Base-by-base conservation (phyloP, 2,888 invertebrate species). In the Iselma pallidipennis region DNA sequence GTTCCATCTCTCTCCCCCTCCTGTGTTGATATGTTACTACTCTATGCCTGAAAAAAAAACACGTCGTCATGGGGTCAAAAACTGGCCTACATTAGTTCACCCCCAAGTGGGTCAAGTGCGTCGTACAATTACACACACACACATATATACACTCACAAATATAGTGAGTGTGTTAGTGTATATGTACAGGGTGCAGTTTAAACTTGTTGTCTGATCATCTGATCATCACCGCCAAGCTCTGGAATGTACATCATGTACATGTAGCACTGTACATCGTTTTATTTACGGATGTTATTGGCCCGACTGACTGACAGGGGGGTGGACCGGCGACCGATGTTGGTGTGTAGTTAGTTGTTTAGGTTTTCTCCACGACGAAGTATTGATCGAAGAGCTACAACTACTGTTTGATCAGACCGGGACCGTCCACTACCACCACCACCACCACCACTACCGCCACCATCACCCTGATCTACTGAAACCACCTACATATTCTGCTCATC, bases 401-500 rank as follows among this genome's bases (percentile, higher is more conserved):
- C 69, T 74, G 73, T 74, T 73, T 73, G 74, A 76, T 73, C 73
- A 73, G 75, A 67, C 72, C 74, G 72, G 73, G 73, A 63, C 66
- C 73, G 68, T 63, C 67, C 72, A 67, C 59, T 51, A 33, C 54
- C 57, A 53, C 28, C 57, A 28, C 45, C 45, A 16, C 4, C 37
- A 51, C 23, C 55, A 51, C 23, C 55, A 51, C 55, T 37, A 48
- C 26, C 52, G 26, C 55, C 59, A 55, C 48, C 51, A 49, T 49
- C 42, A 42, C 29, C 28, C 12, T 26, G 52, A 42, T 42, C 59
- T 42, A 53, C 52, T 45, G 23, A 14, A 6, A 16, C 5, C 50
- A 28, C 50, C 14, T 26, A 37, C 16, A 37, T 37, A 16, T 16
- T 16, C 16, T 16, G 16, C 7, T 16, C 7, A n/a, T n/a, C n/a